Conservation (phyloP, 1,140 invertebrate species). For the Camponotus pennsylvanicus region DNA sequence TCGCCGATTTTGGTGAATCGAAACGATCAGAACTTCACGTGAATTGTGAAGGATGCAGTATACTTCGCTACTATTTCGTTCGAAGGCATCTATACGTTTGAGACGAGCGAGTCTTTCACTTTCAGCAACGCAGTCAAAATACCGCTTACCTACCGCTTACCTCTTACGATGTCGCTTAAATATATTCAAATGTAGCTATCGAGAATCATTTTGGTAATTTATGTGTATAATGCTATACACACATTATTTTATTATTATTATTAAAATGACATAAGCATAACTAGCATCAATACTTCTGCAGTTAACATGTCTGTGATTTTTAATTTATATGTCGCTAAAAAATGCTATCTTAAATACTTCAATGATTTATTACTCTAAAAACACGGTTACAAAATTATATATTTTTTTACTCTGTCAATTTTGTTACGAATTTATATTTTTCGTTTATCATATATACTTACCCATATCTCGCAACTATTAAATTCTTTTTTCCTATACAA, state of each 20-base stretch:
- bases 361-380: not conserved
- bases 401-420: not conserved
- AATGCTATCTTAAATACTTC: not conserved
- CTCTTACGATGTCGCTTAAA: not conserved
- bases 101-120: not conserved
- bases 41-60: not conserved
- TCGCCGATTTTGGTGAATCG: slow-evolving; percentile 20
- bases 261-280: not conserved
- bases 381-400: not conserved
- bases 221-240: not conserved
- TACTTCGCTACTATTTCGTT: too few species aligned
- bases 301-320: not conserved
- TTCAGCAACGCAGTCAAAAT: not conserved
- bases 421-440: not conserved
- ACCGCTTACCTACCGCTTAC: not conserved
- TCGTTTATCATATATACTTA: not conserved
- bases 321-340: not conserved
- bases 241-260: not conserved
- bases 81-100: not conserved
- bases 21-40: not conserved
- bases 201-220: not conserved
- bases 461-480: not conserved
- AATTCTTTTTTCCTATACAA: not conserved
- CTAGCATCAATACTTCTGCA: not conserved
- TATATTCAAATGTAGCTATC: not conserved